Percentiles rank a stretch among this genome's conserved stretches.
Conservation (phyloP, 2,888 invertebrate species). For the Drosophila villosipedis region DNA sequence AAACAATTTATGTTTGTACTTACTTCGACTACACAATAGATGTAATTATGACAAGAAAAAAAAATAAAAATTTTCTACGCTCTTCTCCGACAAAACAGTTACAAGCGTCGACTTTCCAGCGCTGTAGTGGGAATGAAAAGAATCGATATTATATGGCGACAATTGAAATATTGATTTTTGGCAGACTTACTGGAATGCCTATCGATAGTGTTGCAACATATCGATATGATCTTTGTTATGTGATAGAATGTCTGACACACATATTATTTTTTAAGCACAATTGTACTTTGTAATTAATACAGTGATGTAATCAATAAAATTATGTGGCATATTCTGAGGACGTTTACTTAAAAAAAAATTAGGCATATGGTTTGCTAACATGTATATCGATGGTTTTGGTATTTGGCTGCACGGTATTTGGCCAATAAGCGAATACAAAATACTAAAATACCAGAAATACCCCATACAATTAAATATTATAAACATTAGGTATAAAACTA, state of each 20-base stretch:
- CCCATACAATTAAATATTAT: not conserved
- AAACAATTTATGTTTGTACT: slow-evolving; percentile 29
- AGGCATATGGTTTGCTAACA: not conserved
- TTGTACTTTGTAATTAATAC: not conserved
- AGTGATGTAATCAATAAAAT: not conserved
- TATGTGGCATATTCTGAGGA: not conserved
- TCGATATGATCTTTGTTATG: not conserved
- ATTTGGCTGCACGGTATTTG: not conserved
- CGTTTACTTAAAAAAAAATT: not conserved
- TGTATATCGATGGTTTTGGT: slow-evolving; percentile 9
- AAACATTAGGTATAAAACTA: not conserved
- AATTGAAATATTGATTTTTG: slow-evolving; percentile 16
- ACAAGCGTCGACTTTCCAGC: slow-evolving; percentile 51
- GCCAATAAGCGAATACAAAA: not conserved
- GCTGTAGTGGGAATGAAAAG: slow-evolving; percentile 35
- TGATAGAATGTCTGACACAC: not conserved
- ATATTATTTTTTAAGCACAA: not conserved
- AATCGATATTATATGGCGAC: slow-evolving; percentile 27
- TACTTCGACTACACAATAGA: slow-evolving; percentile 34
- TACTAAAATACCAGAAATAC: not conserved
- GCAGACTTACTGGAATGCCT: not conserved
- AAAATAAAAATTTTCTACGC: slow-evolving; percentile 19
- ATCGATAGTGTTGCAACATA: slow-evolving; percentile 24
- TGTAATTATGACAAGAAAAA: slow-evolving; percentile 23
- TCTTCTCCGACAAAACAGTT: slow-evolving; percentile 27